Percentiles rank a stretch among this genome's conserved stretches.
phyloP scores from a whole-genome alignment of 2,797 vertebrate species.

The Siniperca obscura region DNA sequence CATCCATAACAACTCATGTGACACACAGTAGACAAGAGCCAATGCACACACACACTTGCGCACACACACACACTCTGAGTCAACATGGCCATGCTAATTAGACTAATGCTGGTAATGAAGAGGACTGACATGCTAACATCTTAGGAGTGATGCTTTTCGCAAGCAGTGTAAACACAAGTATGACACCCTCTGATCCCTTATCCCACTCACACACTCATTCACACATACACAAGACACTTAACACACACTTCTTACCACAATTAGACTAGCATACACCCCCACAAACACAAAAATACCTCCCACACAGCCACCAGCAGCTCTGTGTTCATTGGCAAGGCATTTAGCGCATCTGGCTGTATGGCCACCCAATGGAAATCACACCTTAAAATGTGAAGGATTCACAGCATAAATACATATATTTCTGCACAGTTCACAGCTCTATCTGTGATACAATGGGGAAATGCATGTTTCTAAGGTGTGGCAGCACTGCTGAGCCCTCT shows the following conservation, averaged over 20 bases:
- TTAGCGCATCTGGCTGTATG: constrained; percentile 36
- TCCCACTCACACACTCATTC: constrained; percentile 25
- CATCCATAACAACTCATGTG: constrained; percentile 68
- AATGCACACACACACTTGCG: background rate
- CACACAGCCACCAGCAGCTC: constrained; percentile 23
- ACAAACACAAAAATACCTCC: constrained; percentile 29
- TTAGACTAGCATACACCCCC: background rate
- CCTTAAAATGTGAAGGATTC: background rate
- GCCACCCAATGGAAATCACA: constrained; percentile 7
- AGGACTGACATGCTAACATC: constrained; percentile 61
- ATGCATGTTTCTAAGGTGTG: background rate
- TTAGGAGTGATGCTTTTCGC: constrained; percentile 61
- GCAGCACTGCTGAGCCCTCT: background rate
- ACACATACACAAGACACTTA: constrained; percentile 23
- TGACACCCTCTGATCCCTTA: constrained; percentile 57
- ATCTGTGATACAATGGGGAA: background rate
- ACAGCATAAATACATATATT: background rate
- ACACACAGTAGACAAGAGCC: constrained; percentile 39
- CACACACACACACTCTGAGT: constrained; percentile 27
- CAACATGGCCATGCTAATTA: constrained; percentile 73
- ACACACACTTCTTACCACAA: constrained; percentile 8
- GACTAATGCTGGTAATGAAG: constrained; percentile 72
- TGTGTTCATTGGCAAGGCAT: constrained; percentile 1
- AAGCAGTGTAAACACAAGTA: constrained; percentile 56
- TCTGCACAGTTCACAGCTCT: background rate